These are phyloP conservation scores for Chloropsis hardwickii DNA, from an alignment of 2,113 vertebrate genomes.

Conservation along the genomic window DNA sequence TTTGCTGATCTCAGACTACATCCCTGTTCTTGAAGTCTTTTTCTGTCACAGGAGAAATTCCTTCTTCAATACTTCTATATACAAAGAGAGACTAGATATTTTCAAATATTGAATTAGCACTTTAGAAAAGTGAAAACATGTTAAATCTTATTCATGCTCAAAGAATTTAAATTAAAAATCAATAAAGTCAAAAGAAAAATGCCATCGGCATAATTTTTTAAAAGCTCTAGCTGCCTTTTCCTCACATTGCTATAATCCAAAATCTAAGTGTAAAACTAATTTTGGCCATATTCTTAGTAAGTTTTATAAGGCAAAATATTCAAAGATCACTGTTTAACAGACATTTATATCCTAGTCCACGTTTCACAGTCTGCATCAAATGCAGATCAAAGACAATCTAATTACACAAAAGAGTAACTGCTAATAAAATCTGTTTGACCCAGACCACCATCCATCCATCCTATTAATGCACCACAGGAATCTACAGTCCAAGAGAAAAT, in stretches of 20 bases:
- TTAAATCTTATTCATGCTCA: neutral
- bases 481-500: neutral
- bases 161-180: neutral
- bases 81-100: conserved; percentile 53
- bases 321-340: neutral
- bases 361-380: neutral
- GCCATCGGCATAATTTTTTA: neutral
- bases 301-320: neutral
- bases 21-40: conserved; percentile 10
- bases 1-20: neutral
- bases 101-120: conserved; percentile 30
- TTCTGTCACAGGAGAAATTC: conserved; percentile 1
- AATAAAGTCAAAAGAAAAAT: neutral
- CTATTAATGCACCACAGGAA: neutral
- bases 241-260: neutral
- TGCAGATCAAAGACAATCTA: neutral
- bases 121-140: neutral
- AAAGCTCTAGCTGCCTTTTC: neutral
- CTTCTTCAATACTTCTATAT: conserved; percentile 33
- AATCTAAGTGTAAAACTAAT: neutral
- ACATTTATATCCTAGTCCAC: neutral
- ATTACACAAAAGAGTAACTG: neutral
- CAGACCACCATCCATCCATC: neutral
- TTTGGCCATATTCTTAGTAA: neutral
- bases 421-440: neutral